Evolutionary conservation across 2,888 invertebrate species (phyloP).

Genomic region (Tetrapedia diversipes): DNA sequence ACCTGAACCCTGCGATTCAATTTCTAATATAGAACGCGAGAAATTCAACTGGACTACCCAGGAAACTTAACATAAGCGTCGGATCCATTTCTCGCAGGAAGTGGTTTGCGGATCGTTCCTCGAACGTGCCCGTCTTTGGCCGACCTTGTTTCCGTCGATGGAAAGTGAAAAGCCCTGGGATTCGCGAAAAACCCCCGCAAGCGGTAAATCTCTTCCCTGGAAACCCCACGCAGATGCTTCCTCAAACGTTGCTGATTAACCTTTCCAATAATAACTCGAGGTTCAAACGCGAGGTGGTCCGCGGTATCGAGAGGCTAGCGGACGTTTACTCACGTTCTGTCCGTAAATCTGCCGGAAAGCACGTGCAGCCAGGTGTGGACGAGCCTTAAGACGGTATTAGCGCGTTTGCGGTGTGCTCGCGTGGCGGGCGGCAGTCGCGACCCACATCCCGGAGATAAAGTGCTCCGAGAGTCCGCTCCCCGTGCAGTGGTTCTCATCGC

Average conservation of each 20-base stretch:
- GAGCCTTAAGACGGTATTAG: constrained; percentile 71
- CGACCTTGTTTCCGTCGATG: constrained; percentile 52
- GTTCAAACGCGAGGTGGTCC: no score
- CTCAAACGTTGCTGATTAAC: constrained; percentile 10
- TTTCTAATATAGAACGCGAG: background rate
- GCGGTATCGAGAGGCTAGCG: no score
- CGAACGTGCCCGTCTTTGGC: constrained; percentile 31
- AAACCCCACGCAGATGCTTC: background rate
- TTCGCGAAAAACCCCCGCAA: constrained; percentile 45
- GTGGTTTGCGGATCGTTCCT: constrained; percentile 41
- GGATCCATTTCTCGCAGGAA: constrained; percentile 19
- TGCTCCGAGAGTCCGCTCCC: constrained; percentile 78
- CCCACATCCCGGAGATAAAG: constrained; percentile 82
- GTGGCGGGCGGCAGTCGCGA: constrained; percentile 81
- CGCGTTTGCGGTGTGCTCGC: constrained; percentile 71
- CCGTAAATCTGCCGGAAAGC: constrained; percentile 22
- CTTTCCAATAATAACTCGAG: constrained; percentile 19
- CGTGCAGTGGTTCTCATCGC: constrained; percentile 79
- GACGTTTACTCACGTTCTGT: constrained; percentile 1
- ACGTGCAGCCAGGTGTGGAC: constrained; percentile 72
- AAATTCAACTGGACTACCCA: background rate
- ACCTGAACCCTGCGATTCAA: background rate
- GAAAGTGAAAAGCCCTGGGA: constrained; percentile 63
- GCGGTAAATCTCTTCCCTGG: constrained; percentile 17
- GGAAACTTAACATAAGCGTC: background rate